Base-by-base conservation (phyloP, 1,140 invertebrate genomes). In the Penaeus indicus region DNA sequence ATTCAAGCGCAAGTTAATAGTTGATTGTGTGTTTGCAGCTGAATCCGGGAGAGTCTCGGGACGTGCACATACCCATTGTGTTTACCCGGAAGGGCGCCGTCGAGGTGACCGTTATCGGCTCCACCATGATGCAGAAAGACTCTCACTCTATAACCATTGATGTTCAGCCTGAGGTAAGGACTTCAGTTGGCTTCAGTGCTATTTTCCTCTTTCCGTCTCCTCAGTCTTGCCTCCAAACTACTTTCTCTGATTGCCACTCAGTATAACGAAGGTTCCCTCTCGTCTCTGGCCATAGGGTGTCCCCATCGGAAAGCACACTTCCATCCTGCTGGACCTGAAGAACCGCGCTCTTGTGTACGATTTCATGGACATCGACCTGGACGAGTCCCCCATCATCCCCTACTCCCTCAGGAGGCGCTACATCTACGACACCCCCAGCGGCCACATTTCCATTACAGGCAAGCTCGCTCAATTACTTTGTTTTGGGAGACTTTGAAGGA, bases 381-480 rank as follows among this genome's bases (percentile, higher is more conserved):
- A 95, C 72, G 94, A 95, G 92, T 92, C 93, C 64, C 95, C 94
- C 60, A 92, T 94, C 19, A 93, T 94, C 83, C 95, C 95, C 3
- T 94, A 94, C 90, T 92, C 94, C 84, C 91, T 93, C 89, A 93
- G 93, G 85, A 92, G 95, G 84, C 92, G 94, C 42, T 95, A 94
- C 91, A 93, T 95, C 27, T 95, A 93, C 85, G 94, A 94, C 19
- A 94, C 94, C 27, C 92, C 93, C 10, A 92, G 91, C 88, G 93
- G 93, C 8, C 92, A 92, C 72, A 92, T 95, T 22, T 93, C 93
- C 10, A 62, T 91, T 27, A 88, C 91, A 94, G 95, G 94, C 92
- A 94, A 95, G 75, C 38, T 54, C 16, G 54, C 32, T 32, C 4
- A 8, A 32, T 64, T 1, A 25, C 38, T 21, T 67, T 64, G 62